phyloP scores from a whole-genome alignment of 1,140 invertebrate genomes.

The Heliconius himera region DNA sequence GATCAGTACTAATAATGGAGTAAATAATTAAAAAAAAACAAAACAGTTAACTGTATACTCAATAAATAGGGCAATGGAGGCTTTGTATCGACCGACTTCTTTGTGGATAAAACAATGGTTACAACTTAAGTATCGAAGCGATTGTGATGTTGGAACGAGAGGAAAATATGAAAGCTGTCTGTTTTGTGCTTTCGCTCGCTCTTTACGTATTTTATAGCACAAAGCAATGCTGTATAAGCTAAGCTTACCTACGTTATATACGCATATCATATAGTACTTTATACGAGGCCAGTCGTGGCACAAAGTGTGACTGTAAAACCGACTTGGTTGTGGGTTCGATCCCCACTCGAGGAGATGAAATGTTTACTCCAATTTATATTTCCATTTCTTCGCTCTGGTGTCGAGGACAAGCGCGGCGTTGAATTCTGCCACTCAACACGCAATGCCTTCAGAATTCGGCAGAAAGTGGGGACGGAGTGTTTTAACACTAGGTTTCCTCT shows the following conservation, averaged over 20 bases:
- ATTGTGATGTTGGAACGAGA: constrained; percentile 27
- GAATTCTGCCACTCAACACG: no score
- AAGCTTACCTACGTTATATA: neutral
- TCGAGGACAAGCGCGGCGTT: no score
- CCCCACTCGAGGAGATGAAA: no score
- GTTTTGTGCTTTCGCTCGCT: constrained; percentile 7
- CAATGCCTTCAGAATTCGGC: no score
- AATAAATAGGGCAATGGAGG: constrained; percentile 47
- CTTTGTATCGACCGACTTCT: constrained; percentile 54
- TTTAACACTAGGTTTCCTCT: no score
- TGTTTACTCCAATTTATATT: no score
- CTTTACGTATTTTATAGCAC: constrained; percentile 22
- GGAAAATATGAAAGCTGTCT: constrained; percentile 31
- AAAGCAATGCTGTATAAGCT: constrained; percentile 43
- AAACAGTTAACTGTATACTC: constrained; percentile 27
- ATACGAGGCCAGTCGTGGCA: no score
- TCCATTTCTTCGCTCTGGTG: no score
- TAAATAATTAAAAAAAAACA: constrained; percentile 15
- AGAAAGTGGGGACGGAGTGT: no score
- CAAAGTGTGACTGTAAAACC: no score
- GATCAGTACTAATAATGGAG: neutral
- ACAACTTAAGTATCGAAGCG: constrained; percentile 29
- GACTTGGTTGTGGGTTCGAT: no score
- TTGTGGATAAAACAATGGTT: constrained; percentile 56
- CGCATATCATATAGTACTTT: neutral